Evolutionary conservation across 2,888 invertebrate species (phyloP), one percentile per base, ranked within the genome.

Genomic region (Eupithecia pulchellata): DNA sequence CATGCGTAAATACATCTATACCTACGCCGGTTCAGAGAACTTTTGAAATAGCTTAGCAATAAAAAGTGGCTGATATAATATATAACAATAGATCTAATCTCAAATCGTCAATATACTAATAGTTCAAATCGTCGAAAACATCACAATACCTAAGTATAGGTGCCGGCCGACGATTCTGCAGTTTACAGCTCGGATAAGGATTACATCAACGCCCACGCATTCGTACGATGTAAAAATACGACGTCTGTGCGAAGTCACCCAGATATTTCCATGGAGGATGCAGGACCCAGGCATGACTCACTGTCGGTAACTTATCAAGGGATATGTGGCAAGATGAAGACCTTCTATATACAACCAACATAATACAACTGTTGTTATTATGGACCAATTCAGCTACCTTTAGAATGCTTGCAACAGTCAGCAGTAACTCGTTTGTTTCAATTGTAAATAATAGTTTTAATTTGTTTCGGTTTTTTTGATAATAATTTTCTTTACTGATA

Each of bases 221-320:
- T 79, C 78, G 64, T 77, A 76, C 75, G 73, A 75, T 73, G 78
- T 83, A 82, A 81, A 85, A 82, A 85, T 83, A 85, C 79, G 8
- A 9, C 69, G 77, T 77, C 79, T 79, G 74, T 74, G 80, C 82
- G 82, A 81, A 84, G 79, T 79, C 76, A 78, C 79, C 79, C 70
- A 68, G 71, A 77, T 78, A 82, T 80, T 83, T 79, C 75, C 72
- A 76, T 80, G 84, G 80, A 80, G 67, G 78, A 32, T 84, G 73
- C 69, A 74, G 72, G 73, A 72, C 57, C 62, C 55, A 91, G 91
- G 82, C 77, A 73, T 91, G 92, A 91, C 80, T 92, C 93, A 92
- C 78, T 86, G 85, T 80, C 84, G 73, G 87, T 89, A 87, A 87
- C 78, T 78, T 79, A 75, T 20, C 20, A 20, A 80, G 81, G 79